A percentile compares a stretch with the other conserved stretches of the same genome.
Evolutionary conservation across 1,140 invertebrate species (phyloP).

Genomic region (Sycophila sp.): DNA sequence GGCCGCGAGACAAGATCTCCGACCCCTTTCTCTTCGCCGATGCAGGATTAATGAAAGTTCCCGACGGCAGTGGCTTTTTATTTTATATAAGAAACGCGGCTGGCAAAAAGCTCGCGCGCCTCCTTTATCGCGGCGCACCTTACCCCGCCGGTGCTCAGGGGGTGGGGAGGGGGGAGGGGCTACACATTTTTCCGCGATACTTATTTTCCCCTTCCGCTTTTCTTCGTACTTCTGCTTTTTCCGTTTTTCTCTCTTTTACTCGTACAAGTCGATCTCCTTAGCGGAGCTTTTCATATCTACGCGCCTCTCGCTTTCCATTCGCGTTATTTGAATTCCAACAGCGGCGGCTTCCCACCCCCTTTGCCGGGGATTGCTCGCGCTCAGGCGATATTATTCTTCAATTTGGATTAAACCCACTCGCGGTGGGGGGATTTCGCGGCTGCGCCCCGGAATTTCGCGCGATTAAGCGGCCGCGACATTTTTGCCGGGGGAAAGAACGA

Average conservation of each 20-base stretch:
- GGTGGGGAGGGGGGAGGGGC: not conserved
- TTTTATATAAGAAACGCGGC: not conserved
- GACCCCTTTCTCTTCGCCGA: not conserved
- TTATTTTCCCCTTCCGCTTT: not conserved
- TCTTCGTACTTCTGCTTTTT: no score
- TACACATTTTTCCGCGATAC: not conserved
- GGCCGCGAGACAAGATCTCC: conserved; percentile 19
- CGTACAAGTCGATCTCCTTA: not conserved
- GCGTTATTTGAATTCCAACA: conserved; percentile 27
- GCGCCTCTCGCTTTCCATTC: conserved; percentile 15
- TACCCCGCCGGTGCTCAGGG: no score
- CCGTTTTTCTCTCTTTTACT: not conserved
- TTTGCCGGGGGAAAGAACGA: no score
- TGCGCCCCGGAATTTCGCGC: not conserved
- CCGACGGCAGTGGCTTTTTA: not conserved
- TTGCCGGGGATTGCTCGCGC: not conserved
- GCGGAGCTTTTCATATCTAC: conserved; percentile 6
- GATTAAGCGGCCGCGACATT: not conserved
- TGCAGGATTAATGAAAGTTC: conserved; percentile 25
- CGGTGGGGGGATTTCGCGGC: not conserved
- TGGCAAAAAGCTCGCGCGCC: not conserved
- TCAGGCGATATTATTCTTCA: conserved; percentile 37
- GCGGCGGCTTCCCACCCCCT: not conserved
- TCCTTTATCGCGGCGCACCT: no score
- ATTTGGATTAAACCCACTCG: conserved; percentile 30